Evolutionary conservation across 2,797 vertebrate species (phyloP), one percentile per base, ranked within the genome.

Genomic region (Phrynocephalus forsythii): DNA sequence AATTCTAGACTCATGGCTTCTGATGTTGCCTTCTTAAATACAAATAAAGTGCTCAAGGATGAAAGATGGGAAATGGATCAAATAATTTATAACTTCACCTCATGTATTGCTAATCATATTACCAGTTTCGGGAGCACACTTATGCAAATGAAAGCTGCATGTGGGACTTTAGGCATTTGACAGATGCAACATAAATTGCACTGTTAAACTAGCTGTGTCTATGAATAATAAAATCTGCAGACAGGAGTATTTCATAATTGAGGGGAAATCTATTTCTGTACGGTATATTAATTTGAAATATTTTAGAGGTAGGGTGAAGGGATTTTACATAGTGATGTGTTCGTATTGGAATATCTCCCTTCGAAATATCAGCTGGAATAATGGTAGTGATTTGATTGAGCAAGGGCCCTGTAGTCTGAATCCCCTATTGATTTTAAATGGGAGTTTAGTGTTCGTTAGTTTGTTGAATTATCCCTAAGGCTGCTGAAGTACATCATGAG

Each of bases 111-210:
- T 88, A 88, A 88, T 88, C 69, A 75, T 85, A 28, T 85, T 69
- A 77, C 78, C 79, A 56, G 48, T 88, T 88, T 85, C 56, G 83
- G 83, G 30, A 85, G 71, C 63, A 69, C 67, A 68, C 48, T 85
- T 82, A 72, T 88, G 78, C 18, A 85, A 88, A 88, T 69, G 83
- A 85, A 82, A 76, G 60, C 26, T 44, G 20, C 15, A 13, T 82
- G 56, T 68, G 87, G 81, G 79, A 75, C 87, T 85, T 88, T 56
- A 88, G 87, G 63, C 71, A 76, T 88, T 88, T 73, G 72, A 82
- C 87, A 82, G 83, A 85, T 85, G 87, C 85, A 88, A 85, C 79
- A 88, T 85, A 82, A 88, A 88, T 88, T 88, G 83, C 72, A 76
- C 79, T 85, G 72, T 85, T 88, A 85, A 88, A 75, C 83, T 85